These are phyloP conservation scores for Bagarius yarrelli DNA, from an alignment of 2,113 vertebrate genomes.

Conservation along the genomic window DNA sequence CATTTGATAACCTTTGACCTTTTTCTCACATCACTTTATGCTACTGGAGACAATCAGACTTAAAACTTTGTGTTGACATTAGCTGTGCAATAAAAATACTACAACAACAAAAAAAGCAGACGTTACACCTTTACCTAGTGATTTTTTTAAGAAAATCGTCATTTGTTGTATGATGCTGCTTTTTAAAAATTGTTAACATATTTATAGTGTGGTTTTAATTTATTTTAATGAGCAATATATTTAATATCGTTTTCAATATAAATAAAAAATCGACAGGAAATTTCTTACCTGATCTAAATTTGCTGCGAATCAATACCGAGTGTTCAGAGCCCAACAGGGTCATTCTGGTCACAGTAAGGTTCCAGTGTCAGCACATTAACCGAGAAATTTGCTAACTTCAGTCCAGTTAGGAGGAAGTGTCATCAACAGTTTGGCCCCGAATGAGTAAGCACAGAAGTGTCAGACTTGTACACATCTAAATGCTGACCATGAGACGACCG, in stretches of 20 bases:
- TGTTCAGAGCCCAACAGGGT: conserved; percentile 97
- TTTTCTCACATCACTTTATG: conserved; percentile 5
- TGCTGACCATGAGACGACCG: conserved; percentile 56
- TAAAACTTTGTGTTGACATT: neutral
- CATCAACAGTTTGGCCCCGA: conserved; percentile 15
- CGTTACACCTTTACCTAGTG: neutral
- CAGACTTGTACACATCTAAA: conserved; percentile 33
- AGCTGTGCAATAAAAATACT: neutral
- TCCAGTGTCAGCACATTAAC: conserved; percentile 66
- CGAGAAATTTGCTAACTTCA: conserved; percentile 59
- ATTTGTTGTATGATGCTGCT: neutral
- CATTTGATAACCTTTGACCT: conserved; percentile 49
- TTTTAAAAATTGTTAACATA: neutral
- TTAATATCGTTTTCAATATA: neutral
- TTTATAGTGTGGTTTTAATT: neutral
- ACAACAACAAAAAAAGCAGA: neutral
- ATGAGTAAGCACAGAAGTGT: neutral
- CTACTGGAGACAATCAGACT: neutral
- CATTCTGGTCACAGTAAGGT: conserved; percentile 82
- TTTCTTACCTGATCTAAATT: conserved; percentile 99
- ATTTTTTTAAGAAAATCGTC: neutral
- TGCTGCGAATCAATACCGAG: conserved; percentile 97
- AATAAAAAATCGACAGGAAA: neutral
- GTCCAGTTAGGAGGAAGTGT: conserved; percentile 45
- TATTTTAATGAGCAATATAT: neutral